phyloP scores from a whole-genome alignment of 2,113 vertebrate species.

The Apeltes quadracus region DNA sequence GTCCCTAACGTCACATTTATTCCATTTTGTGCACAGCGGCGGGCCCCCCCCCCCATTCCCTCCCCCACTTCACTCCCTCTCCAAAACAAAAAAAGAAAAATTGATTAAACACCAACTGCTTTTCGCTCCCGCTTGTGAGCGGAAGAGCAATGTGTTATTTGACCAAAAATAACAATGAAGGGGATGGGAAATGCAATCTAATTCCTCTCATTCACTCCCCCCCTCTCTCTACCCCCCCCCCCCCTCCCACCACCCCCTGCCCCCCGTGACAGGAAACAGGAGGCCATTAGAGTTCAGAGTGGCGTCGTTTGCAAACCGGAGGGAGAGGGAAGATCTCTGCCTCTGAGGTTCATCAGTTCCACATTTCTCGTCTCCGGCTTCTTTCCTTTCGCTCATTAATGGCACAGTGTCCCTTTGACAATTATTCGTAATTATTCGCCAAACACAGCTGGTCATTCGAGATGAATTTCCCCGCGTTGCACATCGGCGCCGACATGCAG shows the following conservation, averaged over 20 bases:
- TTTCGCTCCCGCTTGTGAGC: conserved; percentile 73
- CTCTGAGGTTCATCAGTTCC: conserved; percentile 65
- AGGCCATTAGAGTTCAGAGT: conserved; percentile 70
- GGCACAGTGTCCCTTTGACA: conserved; percentile 62
- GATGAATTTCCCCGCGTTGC: conserved; percentile 49
- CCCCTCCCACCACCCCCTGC: too few species aligned
- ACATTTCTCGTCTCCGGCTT: conserved; percentile 34
- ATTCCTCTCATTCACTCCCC: conserved; percentile 74
- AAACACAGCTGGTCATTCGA: conserved; percentile 53
- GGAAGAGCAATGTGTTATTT: conserved; percentile 81
- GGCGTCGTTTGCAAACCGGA: conserved; percentile 53
- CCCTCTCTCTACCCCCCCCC: too few species aligned
- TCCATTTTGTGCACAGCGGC: conserved; percentile 79
- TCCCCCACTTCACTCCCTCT: conserved; percentile 31
- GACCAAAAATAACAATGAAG: conserved; percentile 81
- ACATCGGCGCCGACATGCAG: conserved; percentile 41
- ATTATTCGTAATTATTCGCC: conserved; percentile 69
- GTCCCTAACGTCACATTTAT: conserved; percentile 87
- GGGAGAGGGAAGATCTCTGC: conserved; percentile 33
- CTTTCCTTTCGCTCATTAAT: conserved; percentile 56
- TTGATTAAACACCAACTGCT: conserved; percentile 83
- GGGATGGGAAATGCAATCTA: conserved; percentile 77
- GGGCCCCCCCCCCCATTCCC: conserved; percentile 47
- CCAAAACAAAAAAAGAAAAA: too few species aligned
- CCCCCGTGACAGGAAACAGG: conserved; percentile 67